Conservation (phyloP, 2,113 vertebrate species). For the Xiphophorus couchianus region DNA sequence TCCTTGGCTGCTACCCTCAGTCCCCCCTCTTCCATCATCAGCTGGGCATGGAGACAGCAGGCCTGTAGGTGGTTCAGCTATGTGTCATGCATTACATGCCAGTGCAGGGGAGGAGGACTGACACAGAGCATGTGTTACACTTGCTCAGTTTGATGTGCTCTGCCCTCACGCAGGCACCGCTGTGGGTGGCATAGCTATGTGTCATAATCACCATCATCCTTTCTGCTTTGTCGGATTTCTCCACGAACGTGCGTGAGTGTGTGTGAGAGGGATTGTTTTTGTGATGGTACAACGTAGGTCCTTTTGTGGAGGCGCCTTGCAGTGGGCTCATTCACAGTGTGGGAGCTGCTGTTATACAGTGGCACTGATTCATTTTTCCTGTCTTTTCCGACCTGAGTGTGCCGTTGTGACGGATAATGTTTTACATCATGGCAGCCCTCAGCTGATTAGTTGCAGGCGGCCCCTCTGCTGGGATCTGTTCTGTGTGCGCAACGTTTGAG, state of each 20-base stretch:
- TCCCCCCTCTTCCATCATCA: conserved; percentile 37
- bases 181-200: conserved; percentile 78
- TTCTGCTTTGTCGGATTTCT: conserved; percentile 64
- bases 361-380: conserved; percentile 68
- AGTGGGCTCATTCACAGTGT: conserved; percentile 74
- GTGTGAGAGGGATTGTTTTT: conserved; percentile 49
- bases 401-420: conserved; percentile 37
- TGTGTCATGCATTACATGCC: conserved; percentile 78
- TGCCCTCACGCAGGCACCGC: conserved; percentile 74
- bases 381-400: conserved; percentile 56
- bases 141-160: conserved; percentile 76
- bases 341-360: conserved; percentile 63
- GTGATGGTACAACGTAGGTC: conserved; percentile 49
- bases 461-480: conserved; percentile 6
- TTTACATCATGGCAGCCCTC: conserved; percentile 43
- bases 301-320: conserved; percentile 68
- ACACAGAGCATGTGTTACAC: conserved; percentile 80
- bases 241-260: conserved; percentile 46
- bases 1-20: conserved; percentile 29
- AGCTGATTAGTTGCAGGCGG: conserved; percentile 34
- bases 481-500: not conserved
- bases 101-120: conserved; percentile 77
- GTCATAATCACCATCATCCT: conserved; percentile 78
- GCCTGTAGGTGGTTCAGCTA: conserved; percentile 77
- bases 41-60: conserved; percentile 71